phyloP scores from a whole-genome alignment of 2,888 invertebrate species.

The Drosophila eohydei region DNA sequence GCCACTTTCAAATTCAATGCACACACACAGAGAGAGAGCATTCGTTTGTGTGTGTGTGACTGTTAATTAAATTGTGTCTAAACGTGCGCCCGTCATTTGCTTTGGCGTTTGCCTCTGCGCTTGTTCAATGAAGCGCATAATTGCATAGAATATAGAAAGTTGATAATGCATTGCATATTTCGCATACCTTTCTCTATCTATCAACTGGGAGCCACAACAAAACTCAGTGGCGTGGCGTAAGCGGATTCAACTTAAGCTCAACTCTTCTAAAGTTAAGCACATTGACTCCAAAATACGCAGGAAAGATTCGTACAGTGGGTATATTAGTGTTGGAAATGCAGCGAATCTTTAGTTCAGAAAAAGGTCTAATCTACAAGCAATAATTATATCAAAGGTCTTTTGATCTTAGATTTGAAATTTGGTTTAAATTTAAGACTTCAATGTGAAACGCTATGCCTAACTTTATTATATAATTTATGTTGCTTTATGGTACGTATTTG shows the following conservation, averaged over 20 bases:
- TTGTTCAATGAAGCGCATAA: conserved; percentile 69
- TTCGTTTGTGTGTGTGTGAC: conserved; percentile 52
- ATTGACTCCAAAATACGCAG: neutral
- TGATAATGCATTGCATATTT: conserved; percentile 26
- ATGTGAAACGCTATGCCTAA: neutral
- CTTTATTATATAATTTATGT: neutral
- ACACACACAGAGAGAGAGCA: conserved; percentile 29
- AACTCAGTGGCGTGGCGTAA: neutral
- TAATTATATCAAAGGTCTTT: no score
- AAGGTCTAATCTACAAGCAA: neutral
- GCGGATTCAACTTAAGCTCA: neutral
- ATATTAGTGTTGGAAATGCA: neutral
- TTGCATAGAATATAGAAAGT: conserved; percentile 56
- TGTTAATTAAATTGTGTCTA: conserved; percentile 77
- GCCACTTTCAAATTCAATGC: conserved; percentile 65
- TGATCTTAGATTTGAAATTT: no score
- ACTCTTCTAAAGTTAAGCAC: neutral
- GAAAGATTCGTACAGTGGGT: neutral
- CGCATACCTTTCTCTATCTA: neutral
- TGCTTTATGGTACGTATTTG: neutral
- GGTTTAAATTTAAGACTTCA: no score
- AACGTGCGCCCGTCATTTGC: conserved; percentile 50
- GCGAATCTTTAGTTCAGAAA: neutral
- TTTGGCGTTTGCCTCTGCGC: conserved; percentile 37
- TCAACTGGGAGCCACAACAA: neutral